A percentile compares a stretch with the other conserved stretches of the same genome.
These are phyloP conservation scores for Chromoteleia sp. DNA, from an alignment of 2,888 invertebrate genomes.

Conservation along the genomic window DNA sequence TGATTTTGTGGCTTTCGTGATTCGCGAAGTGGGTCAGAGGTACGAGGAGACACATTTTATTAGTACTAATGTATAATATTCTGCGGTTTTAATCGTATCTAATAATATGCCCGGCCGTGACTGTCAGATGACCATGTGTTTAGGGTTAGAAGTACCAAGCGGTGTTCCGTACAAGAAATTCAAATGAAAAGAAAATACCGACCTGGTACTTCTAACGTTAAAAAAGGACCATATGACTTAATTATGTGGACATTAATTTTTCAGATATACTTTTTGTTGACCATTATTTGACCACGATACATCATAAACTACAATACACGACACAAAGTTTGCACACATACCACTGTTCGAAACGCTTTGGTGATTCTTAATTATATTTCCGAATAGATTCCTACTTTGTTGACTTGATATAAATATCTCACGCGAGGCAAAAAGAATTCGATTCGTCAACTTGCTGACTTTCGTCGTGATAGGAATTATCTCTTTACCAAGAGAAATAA, in stretches of 20 bases:
- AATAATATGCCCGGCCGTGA: constrained; percentile 34
- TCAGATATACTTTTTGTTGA: constrained; percentile 31
- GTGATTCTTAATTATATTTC: not conserved
- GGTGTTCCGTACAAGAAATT: not conserved
- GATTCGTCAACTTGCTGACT: not conserved
- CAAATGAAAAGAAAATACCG: not conserved
- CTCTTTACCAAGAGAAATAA: constrained; percentile 18
- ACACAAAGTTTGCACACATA: constrained; percentile 5
- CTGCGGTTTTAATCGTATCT: constrained; percentile 45
- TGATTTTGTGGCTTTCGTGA: constrained; percentile 44
- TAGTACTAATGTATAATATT: constrained; percentile 56
- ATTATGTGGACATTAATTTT: constrained; percentile 31
- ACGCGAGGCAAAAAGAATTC: not conserved
- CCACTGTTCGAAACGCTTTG: not conserved
- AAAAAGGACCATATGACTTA: constrained; percentile 5
- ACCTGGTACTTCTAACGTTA: constrained; percentile 35
- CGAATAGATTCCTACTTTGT: not conserved
- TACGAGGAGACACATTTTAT: constrained; percentile 49
- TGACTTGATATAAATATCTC: not conserved
- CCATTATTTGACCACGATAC: not conserved
- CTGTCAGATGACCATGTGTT: constrained; percentile 10
- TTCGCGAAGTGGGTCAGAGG: constrained; percentile 69
- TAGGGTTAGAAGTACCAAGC: constrained; percentile 47
- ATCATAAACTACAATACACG: constrained; percentile 6
- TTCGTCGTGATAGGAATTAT: constrained; percentile 11